Evolutionary conservation across 1,140 invertebrate genomes (phyloP).

Genomic region (Danaus melanippus): DNA sequence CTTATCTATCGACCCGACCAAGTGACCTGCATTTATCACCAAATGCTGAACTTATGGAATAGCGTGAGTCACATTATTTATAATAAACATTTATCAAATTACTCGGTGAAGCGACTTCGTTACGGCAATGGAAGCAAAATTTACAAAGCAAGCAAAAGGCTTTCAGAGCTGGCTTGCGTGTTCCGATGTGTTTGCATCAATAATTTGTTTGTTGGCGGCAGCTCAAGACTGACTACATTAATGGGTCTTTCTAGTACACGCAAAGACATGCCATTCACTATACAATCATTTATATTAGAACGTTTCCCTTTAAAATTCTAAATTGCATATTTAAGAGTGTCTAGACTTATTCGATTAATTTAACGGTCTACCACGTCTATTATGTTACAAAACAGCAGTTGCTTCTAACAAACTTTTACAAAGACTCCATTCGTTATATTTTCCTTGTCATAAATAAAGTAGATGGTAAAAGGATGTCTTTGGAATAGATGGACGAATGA

Average conservation of each 20-base stretch:
- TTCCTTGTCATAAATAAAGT: constrained; percentile 6
- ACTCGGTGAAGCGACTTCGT: constrained; percentile 39
- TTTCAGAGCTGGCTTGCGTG: constrained; percentile 63
- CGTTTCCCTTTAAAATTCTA: constrained; percentile 16
- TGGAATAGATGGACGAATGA: constrained; percentile 14
- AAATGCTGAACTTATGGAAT: constrained; percentile 19
- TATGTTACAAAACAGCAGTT: too few species aligned
- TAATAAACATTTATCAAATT: constrained; percentile 66
- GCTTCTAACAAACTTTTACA: constrained; percentile 7
- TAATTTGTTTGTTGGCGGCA: constrained; percentile 69
- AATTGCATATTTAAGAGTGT: constrained; percentile 12
- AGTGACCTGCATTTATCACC: constrained; percentile 36
- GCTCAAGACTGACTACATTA: constrained; percentile 59
- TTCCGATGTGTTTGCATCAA: constrained; percentile 64
- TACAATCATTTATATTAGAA: constrained; percentile 17
- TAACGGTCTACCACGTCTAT: constrained; percentile 18
- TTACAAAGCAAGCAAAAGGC: constrained; percentile 67
- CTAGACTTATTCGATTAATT: constrained; percentile 37
- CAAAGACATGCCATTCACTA: constrained; percentile 26
- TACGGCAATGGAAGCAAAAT: constrained; percentile 43
- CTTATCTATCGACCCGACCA: constrained; percentile 30
- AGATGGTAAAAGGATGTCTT: constrained; percentile 10
- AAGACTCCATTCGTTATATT: constrained; percentile 22
- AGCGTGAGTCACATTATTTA: constrained; percentile 45
- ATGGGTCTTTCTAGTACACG: constrained; percentile 56